Evolutionary conservation across 2,888 invertebrate genomes (phyloP).

Genomic region (Pollenia griseotomentosa): DNA sequence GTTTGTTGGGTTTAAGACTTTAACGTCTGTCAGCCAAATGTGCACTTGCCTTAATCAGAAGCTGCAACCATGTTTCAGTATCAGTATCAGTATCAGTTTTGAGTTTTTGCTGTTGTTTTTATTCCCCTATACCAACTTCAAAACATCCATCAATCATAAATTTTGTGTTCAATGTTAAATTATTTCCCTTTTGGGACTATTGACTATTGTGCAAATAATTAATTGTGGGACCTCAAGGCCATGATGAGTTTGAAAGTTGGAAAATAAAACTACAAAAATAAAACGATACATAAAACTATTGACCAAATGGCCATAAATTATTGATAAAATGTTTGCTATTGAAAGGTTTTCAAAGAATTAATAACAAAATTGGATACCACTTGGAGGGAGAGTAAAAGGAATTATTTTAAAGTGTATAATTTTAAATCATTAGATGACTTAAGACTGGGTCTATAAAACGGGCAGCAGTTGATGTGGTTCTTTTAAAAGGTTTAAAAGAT

Average conservation of each 20-base stretch:
- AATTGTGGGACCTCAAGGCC: constrained; percentile 53
- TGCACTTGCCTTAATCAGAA: constrained; percentile 24
- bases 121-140: constrained; percentile 5
- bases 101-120: background rate
- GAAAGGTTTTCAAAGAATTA: background rate
- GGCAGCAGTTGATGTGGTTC: too few relatives aligned
- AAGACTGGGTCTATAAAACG: too few relatives aligned
- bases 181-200: constrained; percentile 24
- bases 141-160: constrained; percentile 72
- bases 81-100: background rate
- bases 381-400: background rate
- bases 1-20: background rate
- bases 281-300: background rate
- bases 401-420: background rate
- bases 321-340: background rate
- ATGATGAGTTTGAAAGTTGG: constrained; percentile 8
- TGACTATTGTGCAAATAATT: constrained; percentile 52
- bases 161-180: constrained; percentile 43
- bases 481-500: too few relatives aligned
- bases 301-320: constrained; percentile 6
- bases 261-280: constrained; percentile 6
- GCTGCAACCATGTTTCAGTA: background rate
- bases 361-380: background rate
- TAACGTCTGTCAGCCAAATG: constrained; percentile 21
- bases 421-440: too few relatives aligned